These are phyloP conservation scores for Donacobius atricapilla DNA, from an alignment of 2,113 vertebrate genomes.

Conservation along the genomic window DNA sequence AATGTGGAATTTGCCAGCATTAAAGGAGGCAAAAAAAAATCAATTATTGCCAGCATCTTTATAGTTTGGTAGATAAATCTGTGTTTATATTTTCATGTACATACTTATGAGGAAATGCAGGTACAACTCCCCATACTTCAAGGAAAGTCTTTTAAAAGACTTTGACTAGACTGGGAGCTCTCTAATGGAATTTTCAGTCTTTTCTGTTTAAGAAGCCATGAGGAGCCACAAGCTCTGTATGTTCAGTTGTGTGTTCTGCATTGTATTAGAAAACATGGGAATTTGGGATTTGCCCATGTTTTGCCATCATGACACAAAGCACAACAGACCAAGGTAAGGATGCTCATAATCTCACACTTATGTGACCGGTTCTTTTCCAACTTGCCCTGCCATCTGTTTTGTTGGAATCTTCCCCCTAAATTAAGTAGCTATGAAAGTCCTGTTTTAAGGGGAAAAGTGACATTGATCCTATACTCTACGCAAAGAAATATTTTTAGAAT, in stretches of 20 bases:
- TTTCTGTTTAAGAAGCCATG: neutral
- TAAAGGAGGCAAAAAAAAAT: neutral
- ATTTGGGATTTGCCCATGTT: neutral
- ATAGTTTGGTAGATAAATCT: neutral
- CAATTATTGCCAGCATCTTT: neutral
- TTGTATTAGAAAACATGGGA: neutral
- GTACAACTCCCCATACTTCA: neutral
- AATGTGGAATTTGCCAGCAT: neutral
- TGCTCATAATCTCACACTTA: neutral
- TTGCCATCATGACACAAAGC: neutral
- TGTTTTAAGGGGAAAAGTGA: neutral
- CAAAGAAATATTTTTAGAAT: neutral
- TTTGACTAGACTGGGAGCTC: neutral
- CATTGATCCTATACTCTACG: neutral
- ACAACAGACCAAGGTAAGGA: neutral
- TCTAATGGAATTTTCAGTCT: neutral
- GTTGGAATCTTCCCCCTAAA: neutral
- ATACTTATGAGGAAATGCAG: neutral
- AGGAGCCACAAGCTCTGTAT: neutral
- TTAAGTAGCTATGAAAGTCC: neutral
- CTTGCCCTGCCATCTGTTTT: neutral
- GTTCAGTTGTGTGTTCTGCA: neutral
- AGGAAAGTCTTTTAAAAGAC: neutral
- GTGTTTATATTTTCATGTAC: neutral
- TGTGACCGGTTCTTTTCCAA: neutral